phyloP scores from a whole-genome alignment of 2,888 invertebrate species.

The Minunthozetes semirufus region DNA sequence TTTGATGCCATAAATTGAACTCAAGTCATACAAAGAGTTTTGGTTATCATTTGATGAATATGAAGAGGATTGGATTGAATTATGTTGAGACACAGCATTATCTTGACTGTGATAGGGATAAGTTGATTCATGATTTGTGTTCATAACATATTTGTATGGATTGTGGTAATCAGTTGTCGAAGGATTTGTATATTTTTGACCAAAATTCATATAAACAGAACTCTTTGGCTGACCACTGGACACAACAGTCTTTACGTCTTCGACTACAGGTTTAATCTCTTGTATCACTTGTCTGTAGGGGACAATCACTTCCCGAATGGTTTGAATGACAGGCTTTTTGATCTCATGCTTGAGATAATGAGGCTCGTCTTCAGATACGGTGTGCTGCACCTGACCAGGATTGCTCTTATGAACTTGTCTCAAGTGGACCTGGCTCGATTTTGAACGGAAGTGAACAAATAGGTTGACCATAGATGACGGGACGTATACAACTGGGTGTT shows the following conservation, averaged over 20 bases:
- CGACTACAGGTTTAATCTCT: slow-evolving; percentile 11
- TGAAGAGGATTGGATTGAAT: neutral
- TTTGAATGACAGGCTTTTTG: slow-evolving; percentile 8
- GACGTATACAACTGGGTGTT: neutral
- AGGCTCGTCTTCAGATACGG: neutral
- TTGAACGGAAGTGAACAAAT: neutral
- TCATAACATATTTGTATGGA: neutral
- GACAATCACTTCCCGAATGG: slow-evolving; percentile 26
- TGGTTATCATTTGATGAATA: neutral
- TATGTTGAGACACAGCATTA: neutral
- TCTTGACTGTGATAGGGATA: neutral
- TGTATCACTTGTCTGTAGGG: slow-evolving; percentile 25
- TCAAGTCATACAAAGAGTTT: neutral
- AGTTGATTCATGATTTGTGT: neutral
- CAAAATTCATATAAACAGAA: neutral
- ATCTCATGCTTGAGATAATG: slow-evolving; percentile 9
- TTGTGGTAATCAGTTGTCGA: neutral
- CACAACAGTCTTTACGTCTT: slow-evolving; percentile 20
- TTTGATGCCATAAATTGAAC: neutral
- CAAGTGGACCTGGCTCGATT: neutral
- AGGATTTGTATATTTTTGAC: neutral
- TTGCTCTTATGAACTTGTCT: neutral
- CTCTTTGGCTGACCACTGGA: neutral
- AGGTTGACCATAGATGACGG: neutral
- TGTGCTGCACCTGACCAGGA: neutral